phyloP scores from a whole-genome alignment of 2,888 invertebrate species.

The Tanypteryx hageni region DNA sequence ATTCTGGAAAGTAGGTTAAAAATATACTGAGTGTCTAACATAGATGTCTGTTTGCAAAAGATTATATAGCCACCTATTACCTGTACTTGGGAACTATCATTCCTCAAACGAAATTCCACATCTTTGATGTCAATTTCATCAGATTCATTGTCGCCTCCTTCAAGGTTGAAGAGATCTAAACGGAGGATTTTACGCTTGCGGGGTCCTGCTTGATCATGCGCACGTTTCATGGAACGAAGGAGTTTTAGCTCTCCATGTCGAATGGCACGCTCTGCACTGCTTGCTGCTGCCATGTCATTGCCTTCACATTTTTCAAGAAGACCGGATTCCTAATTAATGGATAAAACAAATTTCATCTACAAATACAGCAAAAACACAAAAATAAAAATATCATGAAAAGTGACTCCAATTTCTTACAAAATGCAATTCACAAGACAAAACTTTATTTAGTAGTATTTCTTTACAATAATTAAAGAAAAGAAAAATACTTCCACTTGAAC shows the following conservation, averaged over 20 bases:
- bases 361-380: too few species aligned
- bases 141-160: constrained; percentile 77
- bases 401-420: too few species aligned
- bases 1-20: too few species aligned
- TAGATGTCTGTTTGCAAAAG: background rate
- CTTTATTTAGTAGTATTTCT: too few species aligned
- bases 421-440: too few species aligned
- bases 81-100: constrained; percentile 85
- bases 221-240: constrained; percentile 86
- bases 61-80: constrained; percentile 72
- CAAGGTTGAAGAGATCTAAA: constrained; percentile 82
- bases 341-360: background rate
- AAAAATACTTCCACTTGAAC: too few species aligned
- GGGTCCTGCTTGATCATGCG: constrained; percentile 83
- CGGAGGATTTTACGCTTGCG: constrained; percentile 87
- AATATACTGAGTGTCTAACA: too few species aligned
- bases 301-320: constrained; percentile 62
- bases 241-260: constrained; percentile 94
- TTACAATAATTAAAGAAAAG: too few species aligned
- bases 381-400: too few species aligned
- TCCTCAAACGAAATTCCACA: constrained; percentile 89
- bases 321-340: constrained; percentile 62
- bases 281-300: constrained; percentile 70
- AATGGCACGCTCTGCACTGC: constrained; percentile 86
- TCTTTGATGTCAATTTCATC: constrained; percentile 85